These are phyloP conservation scores for Lagorchestes hirsutus DNA, from an alignment of 2,797 vertebrate genomes.

Conservation along the genomic window DNA sequence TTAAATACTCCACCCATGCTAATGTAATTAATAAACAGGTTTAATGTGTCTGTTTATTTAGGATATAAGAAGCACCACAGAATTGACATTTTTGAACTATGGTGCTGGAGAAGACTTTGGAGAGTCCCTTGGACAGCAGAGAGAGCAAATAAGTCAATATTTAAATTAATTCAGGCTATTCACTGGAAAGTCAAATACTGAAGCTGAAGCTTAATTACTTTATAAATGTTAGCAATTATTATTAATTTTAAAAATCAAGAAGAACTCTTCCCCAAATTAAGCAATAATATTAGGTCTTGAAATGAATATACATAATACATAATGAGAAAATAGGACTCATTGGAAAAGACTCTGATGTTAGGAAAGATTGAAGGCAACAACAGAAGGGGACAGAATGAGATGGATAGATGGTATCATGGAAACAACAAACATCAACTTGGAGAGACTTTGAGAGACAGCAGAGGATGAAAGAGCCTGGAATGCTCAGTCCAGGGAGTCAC, in stretches of 20 bases:
- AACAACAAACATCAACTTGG: background rate
- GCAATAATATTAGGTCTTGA: conserved; percentile 11
- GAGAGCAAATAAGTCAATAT: background rate
- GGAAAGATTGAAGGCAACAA: background rate
- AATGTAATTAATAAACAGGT: conserved; percentile 65
- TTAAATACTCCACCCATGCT: conserved; percentile 60
- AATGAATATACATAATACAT: background rate
- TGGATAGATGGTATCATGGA: background rate
- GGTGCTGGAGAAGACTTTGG: background rate
- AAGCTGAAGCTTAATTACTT: background rate
- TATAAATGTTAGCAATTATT: background rate
- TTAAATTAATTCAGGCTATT: background rate
- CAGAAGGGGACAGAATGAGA: background rate
- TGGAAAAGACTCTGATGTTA: background rate
- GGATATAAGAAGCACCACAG: background rate
- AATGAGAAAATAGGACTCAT: background rate
- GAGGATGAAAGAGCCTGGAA: background rate
- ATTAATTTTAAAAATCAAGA: background rate
- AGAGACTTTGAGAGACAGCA: background rate
- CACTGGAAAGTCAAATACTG: background rate
- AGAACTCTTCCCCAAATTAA: background rate
- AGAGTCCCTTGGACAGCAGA: background rate
- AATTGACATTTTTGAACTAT: background rate
- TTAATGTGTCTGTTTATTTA: background rate
- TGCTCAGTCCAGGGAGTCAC: background rate